These are phyloP conservation scores for Lethocerus indicus DNA, from an alignment of 1,140 invertebrate species.

Conservation along the genomic window DNA sequence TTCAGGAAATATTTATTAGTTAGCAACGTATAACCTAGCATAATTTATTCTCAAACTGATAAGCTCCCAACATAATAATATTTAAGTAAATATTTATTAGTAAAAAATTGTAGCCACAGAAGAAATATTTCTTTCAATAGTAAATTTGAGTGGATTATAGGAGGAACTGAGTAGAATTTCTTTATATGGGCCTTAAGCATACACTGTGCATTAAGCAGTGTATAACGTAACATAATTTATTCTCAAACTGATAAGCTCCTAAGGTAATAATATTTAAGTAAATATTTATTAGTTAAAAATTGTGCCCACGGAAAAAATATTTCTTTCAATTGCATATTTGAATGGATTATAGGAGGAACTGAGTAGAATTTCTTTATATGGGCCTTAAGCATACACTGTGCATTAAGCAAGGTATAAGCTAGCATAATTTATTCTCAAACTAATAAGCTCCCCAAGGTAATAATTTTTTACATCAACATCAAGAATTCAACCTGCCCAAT, in stretches of 20 bases:
- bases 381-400: neutral
- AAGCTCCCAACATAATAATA: neutral
- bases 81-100: neutral
- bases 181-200: neutral
- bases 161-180: neutral
- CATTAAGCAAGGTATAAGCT: neutral
- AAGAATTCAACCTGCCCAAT: no score
- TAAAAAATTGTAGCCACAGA: no score
- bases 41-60: neutral
- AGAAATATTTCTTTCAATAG: neutral
- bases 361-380: neutral
- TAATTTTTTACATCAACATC: no score
- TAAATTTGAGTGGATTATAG: neutral
- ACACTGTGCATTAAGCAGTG: neutral
- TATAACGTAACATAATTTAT: neutral
- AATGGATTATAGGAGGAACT: neutral
- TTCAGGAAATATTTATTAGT: neutral
- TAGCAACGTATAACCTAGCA: neutral
- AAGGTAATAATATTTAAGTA: neutral
- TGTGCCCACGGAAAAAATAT: no score
- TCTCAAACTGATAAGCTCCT: neutral
- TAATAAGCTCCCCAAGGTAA: neutral
- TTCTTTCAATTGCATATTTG: neutral
- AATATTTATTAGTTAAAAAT: neutral
- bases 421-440: neutral